Base-by-base conservation (phyloP, 2,113 vertebrate species). In the Dryoscopus gambensis region DNA sequence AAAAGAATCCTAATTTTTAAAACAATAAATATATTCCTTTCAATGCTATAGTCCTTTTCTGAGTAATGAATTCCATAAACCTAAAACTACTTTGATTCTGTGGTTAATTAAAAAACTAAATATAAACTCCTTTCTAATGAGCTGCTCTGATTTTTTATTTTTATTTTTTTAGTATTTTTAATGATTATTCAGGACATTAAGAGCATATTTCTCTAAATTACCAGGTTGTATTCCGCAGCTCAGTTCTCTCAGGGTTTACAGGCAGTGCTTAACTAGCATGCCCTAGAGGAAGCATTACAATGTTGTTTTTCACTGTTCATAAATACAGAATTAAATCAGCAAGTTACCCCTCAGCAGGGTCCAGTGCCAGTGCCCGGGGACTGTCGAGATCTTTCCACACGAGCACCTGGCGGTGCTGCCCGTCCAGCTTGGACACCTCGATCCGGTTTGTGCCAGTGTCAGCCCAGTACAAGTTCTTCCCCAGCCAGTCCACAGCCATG, bases 401-500 rank as follows among this genome's bases (percentile, higher is more conserved):
- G 93, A 99, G 97, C 63, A 99, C 99, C 88, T 99, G 99, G 21
- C 99, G 98, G 97, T 99, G 99, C 88, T 99, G 99, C 13, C 99
- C 99, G 3, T 99, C 99, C 97, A 99, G 97, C 84, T 99, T 99
- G 68, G 99, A 99, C 86, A 99, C 99, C 89, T 99, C 99, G 5
- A 99, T 99, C 39, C 99, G 98, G 89, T 99, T 99, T 30, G 99
- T 99, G 28, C 99, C 99, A 0, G 99, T 99, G 95, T 99, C 99
- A 19, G 99, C 99, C 99, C 99, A 99, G 89, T 99, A 99, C 92
- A 99, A 94, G 96, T 99, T 99, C 98, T 99, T 99, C 16, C 99
- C 99, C 93, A 99, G 97, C 99, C 99, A 99, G 95, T 99, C 99
- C 56, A 99, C 99, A 0, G 99, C 99, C 99, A 99, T 99, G n/a